Conservation (phyloP, 1,140 invertebrate genomes). For the Diprion similis region DNA sequence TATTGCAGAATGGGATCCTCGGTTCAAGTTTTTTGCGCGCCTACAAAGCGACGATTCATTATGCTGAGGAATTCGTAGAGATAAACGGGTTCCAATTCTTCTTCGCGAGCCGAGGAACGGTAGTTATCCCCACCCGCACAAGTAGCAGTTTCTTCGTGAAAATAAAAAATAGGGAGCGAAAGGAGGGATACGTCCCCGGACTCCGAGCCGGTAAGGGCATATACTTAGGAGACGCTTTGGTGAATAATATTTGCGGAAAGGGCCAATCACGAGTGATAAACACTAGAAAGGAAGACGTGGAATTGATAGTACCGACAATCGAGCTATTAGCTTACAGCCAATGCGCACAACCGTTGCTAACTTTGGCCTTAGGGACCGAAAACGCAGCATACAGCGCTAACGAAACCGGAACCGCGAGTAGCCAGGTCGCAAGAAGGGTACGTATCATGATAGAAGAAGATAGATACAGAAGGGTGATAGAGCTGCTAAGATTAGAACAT, state of each 20-base stretch:
- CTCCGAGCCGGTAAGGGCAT: neutral
- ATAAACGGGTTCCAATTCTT: neutral
- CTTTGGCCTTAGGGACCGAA: neutral
- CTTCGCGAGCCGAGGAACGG: constrained; percentile 1
- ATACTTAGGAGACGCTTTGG: neutral
- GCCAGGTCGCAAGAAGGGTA: too few relatives aligned
- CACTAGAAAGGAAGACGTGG: neutral
- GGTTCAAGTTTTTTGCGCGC: constrained; percentile 7
- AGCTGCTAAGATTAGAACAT: too few relatives aligned
- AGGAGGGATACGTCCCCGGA: constrained; percentile 9
- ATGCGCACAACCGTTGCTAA: neutral
- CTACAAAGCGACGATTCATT: neutral
- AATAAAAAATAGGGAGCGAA: neutral
- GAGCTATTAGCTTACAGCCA: neutral
- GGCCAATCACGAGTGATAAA: constrained; percentile 14
- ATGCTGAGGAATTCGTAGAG: neutral
- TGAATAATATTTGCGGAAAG: constrained; percentile 9
- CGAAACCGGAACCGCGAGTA: too few relatives aligned
- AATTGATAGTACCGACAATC: constrained; percentile 1
- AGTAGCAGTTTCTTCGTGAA: neutral
- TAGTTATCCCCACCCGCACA: neutral
- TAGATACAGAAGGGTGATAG: too few relatives aligned
- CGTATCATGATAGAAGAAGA: too few relatives aligned
- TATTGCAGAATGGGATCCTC: neutral
- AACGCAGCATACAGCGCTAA: too few relatives aligned